These are phyloP conservation scores for Leucophora obtusa DNA, from an alignment of 2,888 invertebrate species.

Conservation along the genomic window DNA sequence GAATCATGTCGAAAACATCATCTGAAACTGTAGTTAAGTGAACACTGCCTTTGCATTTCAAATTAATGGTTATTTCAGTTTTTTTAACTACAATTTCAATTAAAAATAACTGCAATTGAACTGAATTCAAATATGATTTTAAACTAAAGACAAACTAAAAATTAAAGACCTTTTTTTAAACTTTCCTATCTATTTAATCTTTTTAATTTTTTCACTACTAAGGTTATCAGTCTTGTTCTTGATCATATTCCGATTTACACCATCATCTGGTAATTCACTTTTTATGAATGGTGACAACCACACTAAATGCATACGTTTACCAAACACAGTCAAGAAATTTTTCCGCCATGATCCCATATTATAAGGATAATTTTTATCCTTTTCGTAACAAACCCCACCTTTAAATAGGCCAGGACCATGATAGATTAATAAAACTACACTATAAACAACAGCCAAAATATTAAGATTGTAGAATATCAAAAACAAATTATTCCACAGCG, in stretches of 20 bases:
- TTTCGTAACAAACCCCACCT: constrained; percentile 83
- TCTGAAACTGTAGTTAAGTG: no score
- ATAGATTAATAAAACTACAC: constrained; percentile 84
- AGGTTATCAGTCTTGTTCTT: constrained; percentile 18
- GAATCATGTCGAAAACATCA: no score
- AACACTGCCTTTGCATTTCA: no score
- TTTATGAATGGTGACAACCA: constrained; percentile 88
- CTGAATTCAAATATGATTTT: no score
- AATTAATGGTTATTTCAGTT: no score
- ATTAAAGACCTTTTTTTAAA: neutral
- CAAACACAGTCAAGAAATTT: constrained; percentile 88
- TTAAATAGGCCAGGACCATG: constrained; percentile 84
- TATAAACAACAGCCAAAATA: constrained; percentile 83
- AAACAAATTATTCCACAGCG: constrained; percentile 83
- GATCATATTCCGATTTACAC: constrained; percentile 80
- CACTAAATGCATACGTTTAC: constrained; percentile 86
- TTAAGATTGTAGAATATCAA: constrained; percentile 86
- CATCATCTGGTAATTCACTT: constrained; percentile 88
- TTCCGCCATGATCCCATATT: constrained; percentile 82
- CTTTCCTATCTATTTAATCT: constrained; percentile 5
- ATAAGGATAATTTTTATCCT: constrained; percentile 80
- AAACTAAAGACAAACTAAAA: no score
- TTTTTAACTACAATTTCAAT: no score
- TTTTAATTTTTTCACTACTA: constrained; percentile 9
- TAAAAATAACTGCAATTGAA: no score